phyloP scores from a whole-genome alignment of 2,113 vertebrate species.

The Protobothrops mucrosquamatus region DNA sequence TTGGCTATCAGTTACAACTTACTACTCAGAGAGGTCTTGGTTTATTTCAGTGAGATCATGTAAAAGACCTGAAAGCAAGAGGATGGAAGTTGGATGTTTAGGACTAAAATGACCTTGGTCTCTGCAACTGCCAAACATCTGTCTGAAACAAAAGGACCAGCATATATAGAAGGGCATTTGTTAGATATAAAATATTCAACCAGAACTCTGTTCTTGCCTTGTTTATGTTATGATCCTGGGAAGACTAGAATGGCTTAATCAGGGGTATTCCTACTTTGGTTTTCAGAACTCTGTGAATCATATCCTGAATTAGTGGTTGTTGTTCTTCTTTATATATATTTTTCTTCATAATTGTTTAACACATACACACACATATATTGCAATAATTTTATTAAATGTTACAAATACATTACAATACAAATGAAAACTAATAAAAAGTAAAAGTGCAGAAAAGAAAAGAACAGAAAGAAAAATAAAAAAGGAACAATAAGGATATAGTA shows the following conservation, averaged over 20 bases:
- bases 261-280: not conserved
- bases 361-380: no score
- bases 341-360: no score
- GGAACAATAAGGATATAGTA: not conserved
- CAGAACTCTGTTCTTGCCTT: not conserved
- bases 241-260: not conserved
- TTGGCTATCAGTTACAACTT: conserved; percentile 8
- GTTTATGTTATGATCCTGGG: not conserved
- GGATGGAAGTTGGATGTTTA: not conserved
- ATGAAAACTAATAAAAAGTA: not conserved
- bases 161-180: not conserved
- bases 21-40: not conserved
- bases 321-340: not conserved
- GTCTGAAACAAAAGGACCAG: not conserved
- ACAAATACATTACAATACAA: not conserved
- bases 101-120: not conserved
- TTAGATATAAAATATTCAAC: conserved; percentile 3
- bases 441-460: not conserved
- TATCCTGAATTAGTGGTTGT: not conserved
- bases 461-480: not conserved
- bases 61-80: not conserved
- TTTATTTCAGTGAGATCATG: conserved; percentile 13
- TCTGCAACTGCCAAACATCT: not conserved
- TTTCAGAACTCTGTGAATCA: not conserved
- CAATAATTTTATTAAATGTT: not conserved